Evolutionary conservation across 2,888 invertebrate species (phyloP), one percentile per base, ranked within the genome.

Genomic region (Scaptomyza parva): DNA sequence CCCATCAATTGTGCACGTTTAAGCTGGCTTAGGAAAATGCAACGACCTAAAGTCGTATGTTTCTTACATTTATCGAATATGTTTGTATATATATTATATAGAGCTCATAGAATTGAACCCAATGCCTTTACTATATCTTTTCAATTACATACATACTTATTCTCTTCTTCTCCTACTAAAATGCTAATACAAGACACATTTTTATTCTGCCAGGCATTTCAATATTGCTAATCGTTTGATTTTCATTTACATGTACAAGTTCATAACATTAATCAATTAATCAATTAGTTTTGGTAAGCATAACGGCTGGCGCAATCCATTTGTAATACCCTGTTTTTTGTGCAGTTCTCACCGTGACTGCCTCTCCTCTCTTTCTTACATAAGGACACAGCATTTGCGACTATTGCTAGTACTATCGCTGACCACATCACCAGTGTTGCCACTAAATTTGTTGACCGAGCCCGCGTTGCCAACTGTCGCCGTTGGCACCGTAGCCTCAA

Each of bases 351-450:
- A n/a, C 12, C n/a, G 22, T 26, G 26, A 17, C 45, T 45, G 45
- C 26, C 26, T 44, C 12, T 35, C 24, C 8, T 18, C 8, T 28
- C 7, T 9, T 14, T 14, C 33, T 92, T 94, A 96, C 94, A 96
- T 95, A 65, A 96, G 92, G 70, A 93, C 91, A 91, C 96, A 96
- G 92, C 96, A 96, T 89, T 95, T 93, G 91, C 82, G 82, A 53
- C 93, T 95, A 84, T 93, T 94, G 88, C 93, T 93, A 63, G 93
- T 93, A 82, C 91, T 93, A 89, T 96, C 96, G 71, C 95, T 95
- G 64, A 96, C 94, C 68, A 95, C 95, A 81, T 96, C 96, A 85
- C 96, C 95, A 22, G 96, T 96, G 89, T 95, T 93, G 12, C 96
- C 96, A 11, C 95, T 93, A 91, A 95, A 95, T 75, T 95, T 92